Conservation (phyloP, 2,113 vertebrate species). For the Nothoprocta perdicaria region DNA sequence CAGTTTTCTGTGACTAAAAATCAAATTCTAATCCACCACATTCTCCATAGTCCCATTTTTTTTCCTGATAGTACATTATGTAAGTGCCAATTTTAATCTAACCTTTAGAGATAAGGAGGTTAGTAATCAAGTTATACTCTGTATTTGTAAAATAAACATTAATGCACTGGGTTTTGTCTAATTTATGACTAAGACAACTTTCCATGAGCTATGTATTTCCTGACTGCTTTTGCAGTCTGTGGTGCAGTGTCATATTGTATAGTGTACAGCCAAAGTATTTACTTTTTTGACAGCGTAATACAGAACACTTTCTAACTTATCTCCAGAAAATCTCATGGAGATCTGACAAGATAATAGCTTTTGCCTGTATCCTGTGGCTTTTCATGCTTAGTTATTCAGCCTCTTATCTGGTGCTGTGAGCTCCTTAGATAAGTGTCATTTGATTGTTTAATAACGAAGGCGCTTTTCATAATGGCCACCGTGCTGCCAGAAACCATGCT, state of each 20-base stretch:
- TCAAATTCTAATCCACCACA: not conserved
- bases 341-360: slow-evolving; percentile 72
- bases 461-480: slow-evolving; percentile 60
- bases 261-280: slow-evolving; percentile 28
- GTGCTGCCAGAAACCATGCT: slow-evolving; percentile 47
- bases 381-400: slow-evolving; percentile 61
- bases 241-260: not conserved
- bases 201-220: not conserved
- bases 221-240: not conserved
- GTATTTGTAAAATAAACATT: not conserved
- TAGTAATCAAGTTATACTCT: not conserved
- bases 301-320: slow-evolving; percentile 66
- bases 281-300: slow-evolving; percentile 66
- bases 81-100: not conserved
- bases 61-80: not conserved
- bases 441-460: slow-evolving; percentile 70
- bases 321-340: slow-evolving; percentile 57
- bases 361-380: slow-evolving; percentile 54
- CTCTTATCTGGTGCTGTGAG: slow-evolving; percentile 59
- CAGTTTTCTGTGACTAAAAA: not conserved
- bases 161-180: not conserved
- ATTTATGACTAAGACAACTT: not conserved
- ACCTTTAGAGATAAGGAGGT: not conserved
- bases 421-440: slow-evolving; percentile 67
- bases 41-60: not conserved